Evolutionary conservation across 2,797 vertebrate genomes (phyloP).

Genomic region (Gouania willdenowi): DNA sequence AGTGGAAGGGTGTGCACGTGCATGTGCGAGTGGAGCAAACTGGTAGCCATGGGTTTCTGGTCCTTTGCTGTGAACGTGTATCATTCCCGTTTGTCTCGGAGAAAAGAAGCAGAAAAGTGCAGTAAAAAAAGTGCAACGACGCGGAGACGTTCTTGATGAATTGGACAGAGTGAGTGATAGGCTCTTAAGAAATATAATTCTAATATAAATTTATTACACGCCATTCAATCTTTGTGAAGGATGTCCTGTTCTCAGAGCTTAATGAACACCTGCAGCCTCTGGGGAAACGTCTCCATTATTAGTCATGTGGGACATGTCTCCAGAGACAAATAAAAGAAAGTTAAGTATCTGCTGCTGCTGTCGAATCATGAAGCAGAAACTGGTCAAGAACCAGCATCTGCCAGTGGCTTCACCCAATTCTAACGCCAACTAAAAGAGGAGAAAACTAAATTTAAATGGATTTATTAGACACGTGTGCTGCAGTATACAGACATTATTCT

Average conservation of each 20-base stretch:
- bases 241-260: constrained; percentile 43
- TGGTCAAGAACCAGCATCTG: too few species aligned
- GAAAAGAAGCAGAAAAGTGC: too few species aligned
- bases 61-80: constrained; percentile 1
- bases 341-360: too few species aligned
- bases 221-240: constrained; percentile 53
- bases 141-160: neutral
- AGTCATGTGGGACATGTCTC: constrained; percentile 47
- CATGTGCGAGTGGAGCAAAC: neutral
- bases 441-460: too few species aligned
- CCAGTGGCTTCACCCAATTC: too few species aligned
- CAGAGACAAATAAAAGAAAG: constrained; percentile 31
- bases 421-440: too few species aligned
- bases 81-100: too few species aligned
- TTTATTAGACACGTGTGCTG: too few species aligned
- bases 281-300: constrained; percentile 43
- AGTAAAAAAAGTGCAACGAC: constrained; percentile 4
- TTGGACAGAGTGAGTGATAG: constrained; percentile 45
- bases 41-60: constrained; percentile 23
- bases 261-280: constrained; percentile 55
- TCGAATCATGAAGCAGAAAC: too few species aligned
- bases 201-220: constrained; percentile 53
- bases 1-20: constrained; percentile 10
- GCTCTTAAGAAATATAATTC: constrained; percentile 55
- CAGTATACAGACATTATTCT: too few species aligned